Percentiles rank a stretch among this genome's conserved stretches.
These are phyloP conservation scores for Eulemur mongoz DNA, from an alignment of 2,797 vertebrate genomes.

Conservation along the genomic window DNA sequence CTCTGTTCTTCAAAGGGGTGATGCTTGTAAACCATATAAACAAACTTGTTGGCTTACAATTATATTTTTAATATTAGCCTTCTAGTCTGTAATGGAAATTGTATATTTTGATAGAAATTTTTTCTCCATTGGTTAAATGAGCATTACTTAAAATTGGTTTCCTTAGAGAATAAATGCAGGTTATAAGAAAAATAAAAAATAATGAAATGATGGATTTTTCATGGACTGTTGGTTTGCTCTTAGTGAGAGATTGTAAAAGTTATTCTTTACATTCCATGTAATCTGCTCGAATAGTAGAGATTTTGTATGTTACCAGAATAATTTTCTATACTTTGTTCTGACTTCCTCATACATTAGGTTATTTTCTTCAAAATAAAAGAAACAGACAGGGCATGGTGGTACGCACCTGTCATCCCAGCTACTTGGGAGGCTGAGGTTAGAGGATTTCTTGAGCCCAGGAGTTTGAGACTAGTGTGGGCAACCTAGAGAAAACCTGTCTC, in stretches of 20 bases:
- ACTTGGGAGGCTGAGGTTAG: too few species aligned
- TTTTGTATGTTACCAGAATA: not conserved
- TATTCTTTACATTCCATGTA: not conserved
- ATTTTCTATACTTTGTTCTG: not conserved
- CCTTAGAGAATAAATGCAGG: slow-evolving; percentile 84
- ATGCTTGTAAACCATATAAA: slow-evolving; percentile 84
- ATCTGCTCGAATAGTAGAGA: not conserved
- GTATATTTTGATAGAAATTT: slow-evolving; percentile 92
- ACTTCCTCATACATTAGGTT: not conserved
- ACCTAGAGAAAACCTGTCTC: too few species aligned
- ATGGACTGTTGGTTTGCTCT: not conserved
- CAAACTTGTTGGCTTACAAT: slow-evolving; percentile 88
- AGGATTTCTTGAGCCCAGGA: too few species aligned
- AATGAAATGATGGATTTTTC: not conserved
- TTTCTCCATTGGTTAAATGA: slow-evolving; percentile 88
- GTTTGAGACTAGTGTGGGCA: too few species aligned
- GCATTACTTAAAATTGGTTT: slow-evolving; percentile 86
- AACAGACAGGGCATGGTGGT: too few species aligned
- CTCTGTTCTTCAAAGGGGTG: slow-evolving; percentile 83
- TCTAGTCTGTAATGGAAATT: slow-evolving; percentile 90
- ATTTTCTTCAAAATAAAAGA: not conserved
- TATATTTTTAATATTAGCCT: slow-evolving; percentile 91
- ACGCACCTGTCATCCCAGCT: too few species aligned
- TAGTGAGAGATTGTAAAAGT: not conserved
- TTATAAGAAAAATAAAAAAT: not conserved